Percentiles rank a stretch among this genome's conserved stretches.
phyloP scores from a whole-genome alignment of 2,113 vertebrate species.

The Nothoprocta perdicaria region DNA sequence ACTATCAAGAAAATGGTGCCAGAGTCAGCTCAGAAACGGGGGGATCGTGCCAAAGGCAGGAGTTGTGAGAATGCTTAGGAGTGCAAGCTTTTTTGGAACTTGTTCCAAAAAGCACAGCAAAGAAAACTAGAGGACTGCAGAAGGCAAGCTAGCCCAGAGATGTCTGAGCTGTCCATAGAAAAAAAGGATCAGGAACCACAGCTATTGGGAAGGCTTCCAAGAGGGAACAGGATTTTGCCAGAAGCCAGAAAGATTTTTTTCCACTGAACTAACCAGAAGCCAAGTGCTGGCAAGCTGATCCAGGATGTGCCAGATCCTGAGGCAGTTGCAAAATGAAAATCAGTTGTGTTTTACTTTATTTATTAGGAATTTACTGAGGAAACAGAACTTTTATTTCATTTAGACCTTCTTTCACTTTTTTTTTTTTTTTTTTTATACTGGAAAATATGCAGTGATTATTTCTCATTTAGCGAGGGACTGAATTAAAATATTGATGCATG shows the following conservation, averaged over 20 bases:
- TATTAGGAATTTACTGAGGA: neutral
- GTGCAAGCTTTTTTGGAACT: conserved; percentile 18
- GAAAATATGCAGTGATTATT: neutral
- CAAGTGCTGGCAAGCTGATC: neutral
- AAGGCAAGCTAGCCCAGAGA: neutral
- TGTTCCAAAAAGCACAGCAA: neutral
- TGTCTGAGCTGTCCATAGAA: neutral
- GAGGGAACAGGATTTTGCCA: neutral
- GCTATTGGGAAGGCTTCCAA: neutral
- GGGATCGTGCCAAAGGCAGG: neutral
- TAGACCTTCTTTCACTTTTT: neutral
- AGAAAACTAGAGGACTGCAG: neutral
- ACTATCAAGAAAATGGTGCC: conserved; percentile 11
- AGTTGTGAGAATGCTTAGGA: conserved; percentile 27
- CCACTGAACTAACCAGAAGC: neutral
- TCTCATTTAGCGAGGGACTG: neutral
- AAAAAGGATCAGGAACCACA: neutral
- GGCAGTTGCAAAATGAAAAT: neutral
- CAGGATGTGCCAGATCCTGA: neutral
- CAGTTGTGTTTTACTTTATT: neutral
- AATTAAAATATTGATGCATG: neutral
- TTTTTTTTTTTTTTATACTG: neutral
- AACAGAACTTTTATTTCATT: neutral
- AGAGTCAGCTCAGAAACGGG: conserved; percentile 32
- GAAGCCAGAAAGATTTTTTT: neutral